Percentiles rank a stretch among this genome's conserved stretches.
Conservation (phyloP, 2,797 vertebrate genomes). For the Sebastes wilsoni region DNA sequence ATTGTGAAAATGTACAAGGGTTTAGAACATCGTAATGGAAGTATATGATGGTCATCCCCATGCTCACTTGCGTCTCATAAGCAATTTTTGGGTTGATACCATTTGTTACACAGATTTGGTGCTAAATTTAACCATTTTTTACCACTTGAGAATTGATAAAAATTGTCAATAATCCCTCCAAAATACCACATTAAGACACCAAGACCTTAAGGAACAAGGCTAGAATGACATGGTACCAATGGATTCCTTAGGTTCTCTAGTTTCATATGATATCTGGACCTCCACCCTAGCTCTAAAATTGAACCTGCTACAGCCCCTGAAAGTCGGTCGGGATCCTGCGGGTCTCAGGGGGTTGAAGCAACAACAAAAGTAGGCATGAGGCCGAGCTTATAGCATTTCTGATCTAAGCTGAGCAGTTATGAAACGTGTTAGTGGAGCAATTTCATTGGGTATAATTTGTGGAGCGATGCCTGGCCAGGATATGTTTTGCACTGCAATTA, state of each 20-base stretch:
- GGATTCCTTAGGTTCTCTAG: not conserved
- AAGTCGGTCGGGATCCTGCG: not conserved
- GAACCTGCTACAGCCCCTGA: not conserved
- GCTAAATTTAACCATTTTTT: not conserved
- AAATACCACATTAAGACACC: not conserved
- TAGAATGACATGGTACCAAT: not conserved
- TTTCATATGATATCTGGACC: not conserved
- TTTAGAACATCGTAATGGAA: too few species aligned
- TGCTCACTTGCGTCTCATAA: not conserved
- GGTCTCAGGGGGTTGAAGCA: not conserved
- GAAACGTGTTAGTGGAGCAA: not conserved
- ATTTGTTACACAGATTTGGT: not conserved
- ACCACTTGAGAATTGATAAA: not conserved
- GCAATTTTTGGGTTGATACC: not conserved
- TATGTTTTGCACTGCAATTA: constrained; percentile 18
- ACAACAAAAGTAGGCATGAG: not conserved
- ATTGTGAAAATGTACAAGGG: too few species aligned
- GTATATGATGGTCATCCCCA: not conserved
- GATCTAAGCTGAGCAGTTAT: not conserved
- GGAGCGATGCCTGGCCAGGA: not conserved
- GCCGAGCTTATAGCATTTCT: not conserved
- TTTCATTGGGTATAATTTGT: constrained; percentile 34
- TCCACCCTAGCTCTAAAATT: not conserved
- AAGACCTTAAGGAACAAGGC: not conserved
- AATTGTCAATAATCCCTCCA: not conserved